Conservation (phyloP, 2,113 vertebrate genomes). For the Gymnorhina tibicen region DNA sequence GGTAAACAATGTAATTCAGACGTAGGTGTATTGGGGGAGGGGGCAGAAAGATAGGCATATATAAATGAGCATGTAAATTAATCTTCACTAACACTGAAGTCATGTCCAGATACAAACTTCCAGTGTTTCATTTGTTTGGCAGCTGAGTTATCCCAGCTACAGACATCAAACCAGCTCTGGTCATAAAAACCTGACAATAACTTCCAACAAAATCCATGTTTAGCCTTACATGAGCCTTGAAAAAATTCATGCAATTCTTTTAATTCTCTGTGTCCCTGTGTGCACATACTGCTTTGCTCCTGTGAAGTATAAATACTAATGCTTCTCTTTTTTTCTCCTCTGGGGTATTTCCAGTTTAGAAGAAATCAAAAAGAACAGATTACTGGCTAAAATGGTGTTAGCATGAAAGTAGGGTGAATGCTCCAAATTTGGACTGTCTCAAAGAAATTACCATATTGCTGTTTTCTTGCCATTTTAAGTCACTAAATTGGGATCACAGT, state of each 20-base stretch:
- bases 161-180: not conserved
- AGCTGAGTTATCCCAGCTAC: not conserved
- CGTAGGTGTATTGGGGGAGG: not conserved
- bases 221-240: not conserved
- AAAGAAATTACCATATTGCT: not conserved
- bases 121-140: slow-evolving; percentile 7
- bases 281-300: not conserved
- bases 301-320: not conserved
- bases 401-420: not conserved
- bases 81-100: slow-evolving; percentile 18
- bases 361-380: not conserved
- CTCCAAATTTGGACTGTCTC: not conserved
- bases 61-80: slow-evolving; percentile 52
- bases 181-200: not conserved
- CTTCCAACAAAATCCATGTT: not conserved
- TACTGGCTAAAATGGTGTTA: not conserved
- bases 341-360: not conserved
- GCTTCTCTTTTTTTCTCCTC: too few relatives aligned
- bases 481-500: not conserved
- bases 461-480: not conserved
- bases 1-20: not conserved
- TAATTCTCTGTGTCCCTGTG: not conserved
- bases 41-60: not conserved
- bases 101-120: not conserved
- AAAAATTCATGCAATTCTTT: not conserved